phyloP scores from a whole-genome alignment of 2,888 invertebrate species.

The Chloroclysta siterata region DNA sequence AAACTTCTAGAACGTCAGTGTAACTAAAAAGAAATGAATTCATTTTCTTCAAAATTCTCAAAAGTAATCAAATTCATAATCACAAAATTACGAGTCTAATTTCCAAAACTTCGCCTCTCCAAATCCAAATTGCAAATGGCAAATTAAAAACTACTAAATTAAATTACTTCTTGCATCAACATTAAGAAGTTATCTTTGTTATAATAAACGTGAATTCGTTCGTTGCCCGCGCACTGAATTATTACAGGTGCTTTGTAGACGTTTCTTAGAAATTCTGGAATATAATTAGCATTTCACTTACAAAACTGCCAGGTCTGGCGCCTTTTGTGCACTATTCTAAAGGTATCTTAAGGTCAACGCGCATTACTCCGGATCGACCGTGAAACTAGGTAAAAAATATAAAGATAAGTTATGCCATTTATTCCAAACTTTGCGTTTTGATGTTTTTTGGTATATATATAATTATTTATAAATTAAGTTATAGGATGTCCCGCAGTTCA shows the following conservation, averaged over 20 bases:
- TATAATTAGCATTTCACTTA: slow-evolving; percentile 7
- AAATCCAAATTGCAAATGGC: not conserved
- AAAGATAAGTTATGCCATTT: no score
- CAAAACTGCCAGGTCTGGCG: not conserved
- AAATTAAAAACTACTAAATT: slow-evolving; percentile 4
- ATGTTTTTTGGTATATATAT: no score
- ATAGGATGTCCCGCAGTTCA: no score
- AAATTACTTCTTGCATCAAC: slow-evolving; percentile 5
- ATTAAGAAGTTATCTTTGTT: not conserved
- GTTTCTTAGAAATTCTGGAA: not conserved
- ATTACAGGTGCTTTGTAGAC: slow-evolving; percentile 7
- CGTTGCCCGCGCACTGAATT: slow-evolving; percentile 2
- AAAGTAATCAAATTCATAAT: not conserved
- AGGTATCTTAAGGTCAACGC: not conserved
- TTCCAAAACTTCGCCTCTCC: not conserved
- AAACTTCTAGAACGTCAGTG: not conserved
- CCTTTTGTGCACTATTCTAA: not conserved
- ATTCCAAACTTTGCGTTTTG: no score
- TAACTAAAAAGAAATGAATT: not conserved
- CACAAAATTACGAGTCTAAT: not conserved
- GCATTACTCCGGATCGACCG: not conserved
- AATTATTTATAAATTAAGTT: no score
- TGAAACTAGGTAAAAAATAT: no score
- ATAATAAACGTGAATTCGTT: slow-evolving; percentile 6
- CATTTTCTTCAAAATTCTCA: not conserved